Base-by-base conservation (phyloP, 2,888 invertebrate genomes). In the Leucophenga maculata region DNA sequence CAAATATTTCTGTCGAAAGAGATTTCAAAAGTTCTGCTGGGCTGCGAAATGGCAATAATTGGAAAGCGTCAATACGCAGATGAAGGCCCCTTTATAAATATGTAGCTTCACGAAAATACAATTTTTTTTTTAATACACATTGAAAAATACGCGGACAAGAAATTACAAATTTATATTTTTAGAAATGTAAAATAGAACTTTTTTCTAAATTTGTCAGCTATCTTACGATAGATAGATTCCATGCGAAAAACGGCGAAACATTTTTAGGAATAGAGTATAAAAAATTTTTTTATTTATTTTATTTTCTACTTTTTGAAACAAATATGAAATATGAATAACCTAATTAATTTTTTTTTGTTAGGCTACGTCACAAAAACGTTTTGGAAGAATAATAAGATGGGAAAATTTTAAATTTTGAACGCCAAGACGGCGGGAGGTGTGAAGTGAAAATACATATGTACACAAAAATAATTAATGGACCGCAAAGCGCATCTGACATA, bases 261-360 rank as follows among this genome's bases (percentile, higher is more conserved):
- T 14, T 14, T 14, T n/a, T n/a, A n/a, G n/a, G n/a, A n/a, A n/a
- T n/a, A n/a, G n/a, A n/a, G n/a, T n/a, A 46, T 4, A 46, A 46
- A 46, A 50, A 50, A 50, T 16, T 13, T 32, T 59, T 32, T 59
- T 59, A 0, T 32, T 16, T 14, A 1, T 39, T 60, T 60, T 39
- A 32, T 60, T 32, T 57, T 20, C 6, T 20, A 11, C n/a, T 18
- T 57, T 22, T 57, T 6, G 3, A 14, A 52, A 52, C 16, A 54
- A 60, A 16, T 44, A 18, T 57, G 26, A 26, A 26, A 64, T 22
- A 64, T 48, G 62, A 62, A 64, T 48, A 64, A 64, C 22, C 62
- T 48, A 46, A 48, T 64, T 64, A 46, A 64, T 46, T 46, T 48
- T 48, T 64, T 26, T 26, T 26, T n/a, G 44, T 48, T 64, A 48